Evolutionary conservation across 2,797 vertebrate genomes (phyloP), one percentile per base, ranked within the genome.

Genomic region (Erethizon dorsatum): DNA sequence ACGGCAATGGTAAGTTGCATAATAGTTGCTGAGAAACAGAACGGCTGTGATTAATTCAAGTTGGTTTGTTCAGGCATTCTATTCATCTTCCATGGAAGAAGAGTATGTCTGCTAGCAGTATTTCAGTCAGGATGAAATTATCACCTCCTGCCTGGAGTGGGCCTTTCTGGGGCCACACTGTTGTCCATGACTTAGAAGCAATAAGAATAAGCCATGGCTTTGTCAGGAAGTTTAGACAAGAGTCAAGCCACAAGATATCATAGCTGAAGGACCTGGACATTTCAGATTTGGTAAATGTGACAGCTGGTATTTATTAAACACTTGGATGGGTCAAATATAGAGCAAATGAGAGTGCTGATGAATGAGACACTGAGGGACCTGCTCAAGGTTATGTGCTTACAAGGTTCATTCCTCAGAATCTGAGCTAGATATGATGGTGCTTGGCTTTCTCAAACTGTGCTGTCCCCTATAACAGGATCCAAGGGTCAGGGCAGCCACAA

Each of bases 11-110:
- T 80, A 92, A 93, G 89, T 92, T 95, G 59, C 67, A 77, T 84
- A 89, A 91, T 65, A 96, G 88, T 59, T n/a, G 83, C 91, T 47
- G 75, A 96, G 91, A 97, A 96, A 90, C 67, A 50, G 75, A 96
- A 77, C 45, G 92, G 82, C 92, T 89, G 75, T 2, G 9, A 91
- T 95, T 80, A 95, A 95, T 91, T 97, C 69, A 31, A 80, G 91
- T 71, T 91, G 63, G 37, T 95, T 83, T 84, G 57, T 77, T 92
- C 80, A 86, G 83, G 88, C 57, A 75, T 45, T 45, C 37, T 20
- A 78, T 71, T 89, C 63, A 69, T 89, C 47, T 56, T 63, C 28
- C 47, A 28, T 8, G 52, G 88, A 79, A 86, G 41, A 83, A 63
- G 24, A 63, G 75, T 50, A 4, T 5, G 3, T 63, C 63, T 95